Percentiles rank a stretch among this genome's conserved stretches.
Conservation (phyloP, 2,888 invertebrate species). For the Cantharis rufa region DNA sequence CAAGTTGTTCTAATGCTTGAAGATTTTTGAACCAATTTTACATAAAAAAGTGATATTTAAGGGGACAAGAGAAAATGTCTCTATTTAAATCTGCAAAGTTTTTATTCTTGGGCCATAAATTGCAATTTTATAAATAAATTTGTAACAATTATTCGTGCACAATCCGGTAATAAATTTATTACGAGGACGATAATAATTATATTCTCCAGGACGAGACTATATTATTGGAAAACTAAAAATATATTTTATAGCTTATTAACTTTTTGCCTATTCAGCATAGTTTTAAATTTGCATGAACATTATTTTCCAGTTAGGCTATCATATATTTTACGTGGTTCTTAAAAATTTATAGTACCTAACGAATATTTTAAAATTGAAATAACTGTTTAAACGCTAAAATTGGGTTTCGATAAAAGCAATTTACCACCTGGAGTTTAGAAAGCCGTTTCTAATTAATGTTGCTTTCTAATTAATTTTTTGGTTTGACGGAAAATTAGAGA, state of each 20-base stretch:
- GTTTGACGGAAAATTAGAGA: neutral
- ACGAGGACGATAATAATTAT: neutral
- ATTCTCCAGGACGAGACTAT: neutral
- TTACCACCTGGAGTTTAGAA: neutral
- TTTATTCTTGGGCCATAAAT: neutral
- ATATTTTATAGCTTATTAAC: neutral
- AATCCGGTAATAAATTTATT: neutral
- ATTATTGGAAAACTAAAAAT: neutral
- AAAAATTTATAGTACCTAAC: neutral
- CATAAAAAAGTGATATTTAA: slow-evolving; percentile 4
- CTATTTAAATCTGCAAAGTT: neutral
- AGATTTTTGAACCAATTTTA: neutral
- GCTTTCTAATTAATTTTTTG: neutral
- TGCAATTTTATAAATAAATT: slow-evolving; percentile 1
- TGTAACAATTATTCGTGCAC: neutral
- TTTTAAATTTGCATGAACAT: neutral
- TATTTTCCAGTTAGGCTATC: neutral
- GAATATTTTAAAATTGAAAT: neutral
- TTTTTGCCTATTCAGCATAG: neutral
- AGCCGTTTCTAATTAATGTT: neutral
- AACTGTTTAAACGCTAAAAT: neutral
- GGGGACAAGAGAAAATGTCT: neutral
- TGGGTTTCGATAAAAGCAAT: neutral
- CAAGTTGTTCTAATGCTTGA: neutral
- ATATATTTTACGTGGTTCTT: neutral